Base-by-base conservation (phyloP, 2,797 vertebrate genomes). In the Phoebastria nigripes region DNA sequence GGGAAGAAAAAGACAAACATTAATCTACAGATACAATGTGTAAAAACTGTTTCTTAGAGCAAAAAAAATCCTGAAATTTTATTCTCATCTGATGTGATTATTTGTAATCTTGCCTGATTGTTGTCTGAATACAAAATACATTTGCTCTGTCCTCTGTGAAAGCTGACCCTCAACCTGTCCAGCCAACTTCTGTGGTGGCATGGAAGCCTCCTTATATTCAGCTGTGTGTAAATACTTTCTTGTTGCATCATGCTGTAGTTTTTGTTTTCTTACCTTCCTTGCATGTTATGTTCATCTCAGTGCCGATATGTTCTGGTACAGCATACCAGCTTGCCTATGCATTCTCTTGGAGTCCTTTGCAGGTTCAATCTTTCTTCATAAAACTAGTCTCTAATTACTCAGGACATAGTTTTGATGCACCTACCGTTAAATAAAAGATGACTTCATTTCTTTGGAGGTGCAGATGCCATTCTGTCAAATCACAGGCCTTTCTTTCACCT, bases 231-330 rank as follows among this genome's bases (percentile, higher is more conserved):
- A 82, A 51, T 14, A 21, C 3, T 26, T 59, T 8, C 14, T 20
- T 41, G 8, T 31, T 70, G 11, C 54, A n/a, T 9, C 8, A 1
- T 17, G 6, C 26, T 66, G 14, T 6, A 33, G 15, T 17, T 90
- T 47, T 31, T 33, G 42, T 35, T 47, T 39, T 44, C n/a, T 37
- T 25, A 3, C 33, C 11, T 74, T 58, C 11, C 47, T 31, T 14
- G 4, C 2, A 2, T 18, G 52, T 79, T 21, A 1, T 0, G 1
- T 20, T 82, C 26, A 19, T 47, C 44, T 67, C 1, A 0, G 29
- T 49, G 52, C 22, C 24, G 4, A 0, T 24, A 0, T 5, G 6
- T 63, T n/a, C 49, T 82, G 65, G 20, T 42, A 37, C 19, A 39
- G 35, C 15, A 15, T 51, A 59, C 4, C 51, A 54, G n/a, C 19